Conservation (phyloP, 2,888 invertebrate species). For the Gastrophysa polygoni region DNA sequence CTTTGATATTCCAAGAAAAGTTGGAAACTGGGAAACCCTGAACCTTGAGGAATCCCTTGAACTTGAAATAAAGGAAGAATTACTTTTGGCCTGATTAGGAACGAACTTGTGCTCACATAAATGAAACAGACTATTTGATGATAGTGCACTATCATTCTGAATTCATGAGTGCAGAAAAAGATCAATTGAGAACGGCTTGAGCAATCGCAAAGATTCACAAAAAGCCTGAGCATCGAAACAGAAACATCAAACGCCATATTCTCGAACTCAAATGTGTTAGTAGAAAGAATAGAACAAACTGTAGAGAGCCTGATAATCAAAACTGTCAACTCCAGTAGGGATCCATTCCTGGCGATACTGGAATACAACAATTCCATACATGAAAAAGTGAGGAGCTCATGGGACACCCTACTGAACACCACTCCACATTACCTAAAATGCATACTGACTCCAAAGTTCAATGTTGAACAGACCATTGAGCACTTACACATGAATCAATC, state of each 20-base stretch:
- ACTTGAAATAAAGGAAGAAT: neutral
- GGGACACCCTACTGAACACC: neutral
- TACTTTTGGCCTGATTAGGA: neutral
- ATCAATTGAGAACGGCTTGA: neutral
- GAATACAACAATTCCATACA: neutral
- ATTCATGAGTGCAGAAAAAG: neutral
- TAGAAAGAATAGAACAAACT: neutral
- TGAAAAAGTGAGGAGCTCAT: neutral
- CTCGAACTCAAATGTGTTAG: neutral
- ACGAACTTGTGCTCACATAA: neutral
- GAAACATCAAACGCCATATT: neutral
- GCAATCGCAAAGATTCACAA: neutral
- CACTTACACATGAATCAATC: neutral
- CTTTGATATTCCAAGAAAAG: neutral
- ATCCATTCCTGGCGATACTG: neutral
- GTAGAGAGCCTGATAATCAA: neutral
- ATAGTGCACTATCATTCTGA: neutral
- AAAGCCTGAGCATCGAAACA: neutral
- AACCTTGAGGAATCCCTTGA: neutral
- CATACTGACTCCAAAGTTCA: neutral
- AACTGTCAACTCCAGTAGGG: neutral
- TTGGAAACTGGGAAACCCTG: neutral
- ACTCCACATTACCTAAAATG: neutral
- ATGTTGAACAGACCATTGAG: neutral
- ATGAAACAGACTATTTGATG: neutral